phyloP scores from a whole-genome alignment of 2,888 invertebrate species.

The Drosophila flavopinicola region DNA sequence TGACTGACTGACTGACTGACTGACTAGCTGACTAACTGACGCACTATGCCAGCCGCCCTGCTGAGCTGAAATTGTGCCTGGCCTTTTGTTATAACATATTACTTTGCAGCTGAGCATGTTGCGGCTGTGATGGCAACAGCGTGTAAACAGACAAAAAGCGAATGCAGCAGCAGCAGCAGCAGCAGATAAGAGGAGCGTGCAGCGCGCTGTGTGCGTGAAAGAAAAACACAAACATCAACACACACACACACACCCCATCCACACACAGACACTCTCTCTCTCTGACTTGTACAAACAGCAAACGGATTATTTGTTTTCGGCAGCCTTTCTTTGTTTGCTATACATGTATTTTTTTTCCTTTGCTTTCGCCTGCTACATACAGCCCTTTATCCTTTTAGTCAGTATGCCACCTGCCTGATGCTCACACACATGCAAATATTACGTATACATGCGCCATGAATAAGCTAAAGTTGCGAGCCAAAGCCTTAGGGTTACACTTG shows the following conservation, averaged over 20 bases:
- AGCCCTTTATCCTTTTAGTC: slow-evolving; percentile 51
- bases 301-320: slow-evolving; percentile 76
- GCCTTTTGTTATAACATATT: slow-evolving; percentile 63
- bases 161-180: slow-evolving; percentile 39
- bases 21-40: slow-evolving; percentile 32
- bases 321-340: slow-evolving; percentile 65
- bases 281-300: slow-evolving; percentile 35
- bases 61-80: slow-evolving; percentile 31
- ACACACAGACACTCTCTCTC: slow-evolving; percentile 23
- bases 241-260: slow-evolving; percentile 29
- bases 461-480: slow-evolving; percentile 36
- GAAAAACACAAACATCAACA: slow-evolving; percentile 31
- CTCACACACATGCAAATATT: slow-evolving; percentile 4
- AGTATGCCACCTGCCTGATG: slow-evolving; percentile 32
- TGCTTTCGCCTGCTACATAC: slow-evolving; percentile 14
- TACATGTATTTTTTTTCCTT: slow-evolving; percentile 28
- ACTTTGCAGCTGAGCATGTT: slow-evolving; percentile 62
- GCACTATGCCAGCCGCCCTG: slow-evolving; percentile 1
- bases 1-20: slow-evolving; percentile 29
- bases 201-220: slow-evolving; percentile 29
- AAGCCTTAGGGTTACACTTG: slow-evolving; percentile 23
- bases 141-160: slow-evolving; percentile 64
- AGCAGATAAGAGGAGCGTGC: slow-evolving; percentile 50
- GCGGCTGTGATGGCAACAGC: slow-evolving; percentile 61
- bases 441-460: slow-evolving; percentile 27